Percentiles rank a stretch among this genome's conserved stretches.
Conservation (phyloP, 2,113 vertebrate genomes). For the Paratilapia polleni region DNA sequence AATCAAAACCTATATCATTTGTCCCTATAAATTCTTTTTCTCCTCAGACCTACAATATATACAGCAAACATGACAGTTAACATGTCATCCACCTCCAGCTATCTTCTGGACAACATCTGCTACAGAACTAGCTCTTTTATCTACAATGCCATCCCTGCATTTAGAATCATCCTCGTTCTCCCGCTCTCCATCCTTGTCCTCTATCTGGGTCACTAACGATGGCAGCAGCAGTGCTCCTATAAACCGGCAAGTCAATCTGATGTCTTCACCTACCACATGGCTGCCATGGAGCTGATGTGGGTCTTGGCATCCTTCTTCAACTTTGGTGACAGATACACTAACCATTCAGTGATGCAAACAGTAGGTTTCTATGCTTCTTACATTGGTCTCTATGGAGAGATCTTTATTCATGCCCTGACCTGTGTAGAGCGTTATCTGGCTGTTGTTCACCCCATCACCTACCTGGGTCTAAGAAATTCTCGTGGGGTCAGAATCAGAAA, state of each 20-base stretch:
- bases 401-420: neutral
- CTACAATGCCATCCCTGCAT: neutral
- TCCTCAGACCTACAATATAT: neutral
- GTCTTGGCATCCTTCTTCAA: neutral
- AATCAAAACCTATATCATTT: too few species aligned
- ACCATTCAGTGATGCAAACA: accelerated
- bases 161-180: neutral
- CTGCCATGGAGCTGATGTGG: neutral
- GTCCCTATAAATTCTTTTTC: neutral
- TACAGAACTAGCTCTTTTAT: neutral
- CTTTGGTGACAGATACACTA: accelerated
- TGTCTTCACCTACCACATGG: neutral
- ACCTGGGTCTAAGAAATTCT: too few species aligned
- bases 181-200: too few species aligned
- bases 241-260: neutral
- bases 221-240: too few species aligned
- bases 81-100: neutral
- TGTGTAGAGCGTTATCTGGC: conserved; percentile 17
- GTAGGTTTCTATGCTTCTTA: accelerated
- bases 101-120: neutral
- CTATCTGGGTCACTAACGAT: too few species aligned
- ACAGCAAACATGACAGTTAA: neutral
- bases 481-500: neutral
- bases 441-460: too few species aligned
- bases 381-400: accelerated